phyloP scores from a whole-genome alignment of 2,797 vertebrate species.

The Halcyon chelicuti region DNA sequence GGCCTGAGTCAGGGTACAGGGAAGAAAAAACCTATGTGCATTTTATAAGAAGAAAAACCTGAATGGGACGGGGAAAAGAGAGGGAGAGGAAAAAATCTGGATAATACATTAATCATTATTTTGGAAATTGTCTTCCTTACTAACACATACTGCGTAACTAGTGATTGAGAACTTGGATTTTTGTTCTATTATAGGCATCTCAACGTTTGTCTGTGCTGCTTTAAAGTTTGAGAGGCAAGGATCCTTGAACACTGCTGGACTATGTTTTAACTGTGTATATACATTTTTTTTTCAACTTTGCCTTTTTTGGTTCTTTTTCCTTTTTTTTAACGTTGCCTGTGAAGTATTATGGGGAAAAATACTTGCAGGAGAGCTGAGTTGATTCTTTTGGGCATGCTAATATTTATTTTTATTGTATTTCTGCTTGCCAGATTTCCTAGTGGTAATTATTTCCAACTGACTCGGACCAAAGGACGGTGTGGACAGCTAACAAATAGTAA shows the following conservation, averaged over 20 bases:
- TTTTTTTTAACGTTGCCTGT: constrained; percentile 59
- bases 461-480: constrained; percentile 57
- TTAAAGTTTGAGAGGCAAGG: constrained; percentile 78
- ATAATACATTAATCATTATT: constrained; percentile 77
- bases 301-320: constrained; percentile 57
- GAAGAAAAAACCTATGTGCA: constrained; percentile 90
- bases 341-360: constrained; percentile 69
- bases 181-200: constrained; percentile 73
- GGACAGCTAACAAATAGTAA: constrained; percentile 74
- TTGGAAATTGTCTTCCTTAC: constrained; percentile 76
- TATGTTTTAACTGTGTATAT: constrained; percentile 69
- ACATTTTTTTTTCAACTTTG: constrained; percentile 74
- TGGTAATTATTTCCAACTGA: constrained; percentile 61
- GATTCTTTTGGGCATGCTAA: constrained; percentile 73
- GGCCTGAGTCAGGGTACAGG: constrained; percentile 95
- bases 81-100: constrained; percentile 66
- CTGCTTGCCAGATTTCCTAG: constrained; percentile 72
- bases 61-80: constrained; percentile 77
- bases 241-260: constrained; percentile 76
- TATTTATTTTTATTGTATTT: constrained; percentile 68
- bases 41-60: constrained; percentile 89
- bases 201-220: constrained; percentile 69
- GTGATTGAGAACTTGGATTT: constrained; percentile 78
- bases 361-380: constrained; percentile 65
- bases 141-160: constrained; percentile 76